Evolutionary conservation across 64 coral and sea anemone species (phyloP), one percentile per base, ranked within the genome.

Genomic region (Platygyra sinensis): DNA sequence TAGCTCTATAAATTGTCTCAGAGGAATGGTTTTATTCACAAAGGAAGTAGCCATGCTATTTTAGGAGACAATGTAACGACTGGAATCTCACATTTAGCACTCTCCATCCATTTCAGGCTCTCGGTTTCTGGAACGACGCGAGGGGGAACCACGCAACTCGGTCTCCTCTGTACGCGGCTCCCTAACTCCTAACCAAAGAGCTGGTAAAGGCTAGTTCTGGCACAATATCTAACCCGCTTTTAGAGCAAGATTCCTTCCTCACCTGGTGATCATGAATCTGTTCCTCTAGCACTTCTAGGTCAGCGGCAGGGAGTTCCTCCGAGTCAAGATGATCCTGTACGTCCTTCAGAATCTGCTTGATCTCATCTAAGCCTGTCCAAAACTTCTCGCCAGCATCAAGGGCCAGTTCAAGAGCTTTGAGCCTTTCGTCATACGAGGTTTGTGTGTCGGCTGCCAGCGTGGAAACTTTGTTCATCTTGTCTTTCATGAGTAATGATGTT

Each of bases 231-330:
- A 9, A 55, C 1, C 10, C 25, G 20, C 32, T 78, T 20, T 49
- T 10, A 5, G 9, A 9, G 10, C 54, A 22, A 20, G 52, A 9
- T 49, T 33, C 5, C 11, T 22, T 20, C 65, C 76, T 80, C 55
- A 96, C 94, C 90, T 93, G 83, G 51, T 96, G 94, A 32, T 96
- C 94, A 67, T 87, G 80, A 88, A 93, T 93, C 75, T 96, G 94
- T 27, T 96, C 94, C 28, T 87, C 87, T 33, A 96, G 82, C 2
- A 75, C 88, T 22, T 96, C 94, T 18, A 96, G 39, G 30, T 96
- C 95, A 4, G 91, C 95, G 67, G 95, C 91, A 17, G 95, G 95
- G 7, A 59, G 88, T 11, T 96, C 95, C 38, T 96, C 95, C 2
- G 77, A 82, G 49, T 96, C 95, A 67, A 94, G 17, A 50, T 83